Percentiles rank a stretch among this genome's conserved stretches.
Conservation (phyloP, 2,888 invertebrate species). For the Nematopogon swammerdamellus region DNA sequence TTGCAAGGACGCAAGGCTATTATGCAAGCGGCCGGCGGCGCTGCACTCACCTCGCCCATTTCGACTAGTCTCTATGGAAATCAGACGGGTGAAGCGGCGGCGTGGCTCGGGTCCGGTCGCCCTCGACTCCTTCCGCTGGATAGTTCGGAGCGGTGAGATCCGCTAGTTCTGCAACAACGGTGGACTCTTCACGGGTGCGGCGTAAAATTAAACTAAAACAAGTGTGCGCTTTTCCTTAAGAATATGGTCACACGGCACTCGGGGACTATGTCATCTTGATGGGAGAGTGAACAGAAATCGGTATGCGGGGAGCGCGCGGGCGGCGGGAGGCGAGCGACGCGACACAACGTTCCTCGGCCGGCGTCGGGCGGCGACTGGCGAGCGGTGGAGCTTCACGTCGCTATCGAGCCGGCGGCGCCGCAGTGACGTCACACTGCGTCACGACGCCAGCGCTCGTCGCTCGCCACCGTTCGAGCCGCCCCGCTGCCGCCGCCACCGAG, state of each 20-base stretch:
- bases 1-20: neutral
- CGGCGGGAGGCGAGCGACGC: constrained; percentile 40
- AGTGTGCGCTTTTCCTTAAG: constrained; percentile 44
- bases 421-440: constrained; percentile 71
- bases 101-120: constrained; percentile 42
- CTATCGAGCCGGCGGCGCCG: constrained; percentile 64
- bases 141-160: constrained; percentile 42
- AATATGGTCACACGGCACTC: constrained; percentile 46
- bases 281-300: constrained; percentile 46
- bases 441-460: constrained; percentile 51
- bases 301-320: constrained; percentile 43
- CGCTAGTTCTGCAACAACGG: constrained; percentile 53
- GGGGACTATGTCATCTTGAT: constrained; percentile 52
- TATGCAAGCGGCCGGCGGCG: constrained; percentile 32
- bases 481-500: constrained; percentile 20
- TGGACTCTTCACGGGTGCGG: constrained; percentile 46
- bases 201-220: constrained; percentile 51
- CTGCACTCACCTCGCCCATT: constrained; percentile 57
- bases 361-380: constrained; percentile 57
- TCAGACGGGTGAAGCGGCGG: constrained; percentile 47
- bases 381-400: constrained; percentile 30
- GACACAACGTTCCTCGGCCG: constrained; percentile 44
- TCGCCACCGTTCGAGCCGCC: constrained; percentile 34
- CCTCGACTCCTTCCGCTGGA: constrained; percentile 47
- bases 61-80: constrained; percentile 47